These are phyloP conservation scores for Siphlonurus alternatus DNA, from an alignment of 2,888 invertebrate species.

Conservation along the genomic window DNA sequence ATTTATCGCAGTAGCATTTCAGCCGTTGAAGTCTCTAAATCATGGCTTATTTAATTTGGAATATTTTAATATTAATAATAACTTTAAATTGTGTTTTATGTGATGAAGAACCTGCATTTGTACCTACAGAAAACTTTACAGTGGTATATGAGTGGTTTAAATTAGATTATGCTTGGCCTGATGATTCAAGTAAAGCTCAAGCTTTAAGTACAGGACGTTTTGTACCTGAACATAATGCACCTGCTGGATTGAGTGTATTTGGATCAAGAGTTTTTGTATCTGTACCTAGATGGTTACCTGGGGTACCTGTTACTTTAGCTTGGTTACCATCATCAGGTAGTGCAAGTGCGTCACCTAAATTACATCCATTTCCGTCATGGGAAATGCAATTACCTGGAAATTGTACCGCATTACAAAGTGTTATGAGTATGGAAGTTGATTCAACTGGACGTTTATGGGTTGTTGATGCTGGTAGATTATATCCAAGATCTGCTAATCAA, in stretches of 20 bases:
- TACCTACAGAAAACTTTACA: conserved; percentile 1
- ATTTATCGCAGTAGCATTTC: neutral
- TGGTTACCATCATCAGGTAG: conserved; percentile 33
- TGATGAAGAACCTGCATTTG: neutral
- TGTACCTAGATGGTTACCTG: conserved; percentile 52
- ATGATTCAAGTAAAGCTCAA: conserved; percentile 22
- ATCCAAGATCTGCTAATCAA: conserved; percentile 26
- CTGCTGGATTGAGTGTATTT: conserved; percentile 58
- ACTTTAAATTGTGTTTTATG: neutral
- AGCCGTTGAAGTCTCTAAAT: neutral
- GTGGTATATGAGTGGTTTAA: conserved; percentile 47
- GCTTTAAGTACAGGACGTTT: conserved; percentile 36
- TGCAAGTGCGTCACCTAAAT: conserved; percentile 24
- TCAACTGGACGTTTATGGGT: conserved; percentile 49
- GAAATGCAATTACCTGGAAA: conserved; percentile 44
- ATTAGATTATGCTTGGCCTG: conserved; percentile 46
- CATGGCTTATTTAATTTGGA: neutral
- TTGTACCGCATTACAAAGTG: conserved; percentile 52
- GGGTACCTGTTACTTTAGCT: conserved; percentile 58
- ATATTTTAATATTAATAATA: neutral
- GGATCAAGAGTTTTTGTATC: conserved; percentile 58
- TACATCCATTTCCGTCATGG: conserved; percentile 55
- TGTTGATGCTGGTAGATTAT: conserved; percentile 47
- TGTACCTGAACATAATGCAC: conserved; percentile 55
- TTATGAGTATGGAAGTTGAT: conserved; percentile 59